A percentile compares a stretch with the other conserved stretches of the same genome.
phyloP scores from a whole-genome alignment of 2,888 invertebrate genomes.

The Timema cristinae region DNA sequence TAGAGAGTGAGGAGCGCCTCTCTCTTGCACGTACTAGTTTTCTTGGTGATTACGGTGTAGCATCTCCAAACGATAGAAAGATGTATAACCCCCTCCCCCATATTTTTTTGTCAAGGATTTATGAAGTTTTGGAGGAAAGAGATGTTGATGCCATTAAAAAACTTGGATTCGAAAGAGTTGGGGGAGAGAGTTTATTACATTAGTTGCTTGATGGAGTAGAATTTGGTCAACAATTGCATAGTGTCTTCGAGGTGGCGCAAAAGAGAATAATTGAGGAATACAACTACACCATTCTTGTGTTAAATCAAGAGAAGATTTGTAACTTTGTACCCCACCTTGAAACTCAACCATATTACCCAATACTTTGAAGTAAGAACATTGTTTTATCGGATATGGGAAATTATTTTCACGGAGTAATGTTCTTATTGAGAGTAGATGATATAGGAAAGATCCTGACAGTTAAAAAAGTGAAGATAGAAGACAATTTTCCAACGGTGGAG shows the following conservation, averaged over 20 bases:
- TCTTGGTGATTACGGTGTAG: neutral
- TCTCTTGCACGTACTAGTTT: neutral
- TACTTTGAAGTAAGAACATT: neutral
- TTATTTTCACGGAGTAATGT: neutral
- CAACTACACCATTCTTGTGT: neutral
- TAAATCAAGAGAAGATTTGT: neutral
- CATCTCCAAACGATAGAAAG: neutral
- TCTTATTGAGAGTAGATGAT: neutral
- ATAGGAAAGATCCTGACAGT: neutral
- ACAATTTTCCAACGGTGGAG: neutral
- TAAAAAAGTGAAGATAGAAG: neutral
- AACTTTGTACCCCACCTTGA: neutral
- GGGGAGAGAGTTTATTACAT: neutral
- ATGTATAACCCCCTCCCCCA: too few relatives aligned
- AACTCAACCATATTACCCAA: neutral
- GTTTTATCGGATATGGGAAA: neutral
- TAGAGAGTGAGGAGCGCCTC: conserved; percentile 2
- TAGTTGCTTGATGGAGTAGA: neutral
- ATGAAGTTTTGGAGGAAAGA: too few relatives aligned
- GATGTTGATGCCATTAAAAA: too few relatives aligned
- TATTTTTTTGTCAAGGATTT: too few relatives aligned
- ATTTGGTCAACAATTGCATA: neutral
- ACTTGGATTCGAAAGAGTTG: neutral
- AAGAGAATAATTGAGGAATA: neutral
- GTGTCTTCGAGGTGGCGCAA: neutral